phyloP scores from a whole-genome alignment of 2,113 vertebrate species.

The Bungarus multicinctus region DNA sequence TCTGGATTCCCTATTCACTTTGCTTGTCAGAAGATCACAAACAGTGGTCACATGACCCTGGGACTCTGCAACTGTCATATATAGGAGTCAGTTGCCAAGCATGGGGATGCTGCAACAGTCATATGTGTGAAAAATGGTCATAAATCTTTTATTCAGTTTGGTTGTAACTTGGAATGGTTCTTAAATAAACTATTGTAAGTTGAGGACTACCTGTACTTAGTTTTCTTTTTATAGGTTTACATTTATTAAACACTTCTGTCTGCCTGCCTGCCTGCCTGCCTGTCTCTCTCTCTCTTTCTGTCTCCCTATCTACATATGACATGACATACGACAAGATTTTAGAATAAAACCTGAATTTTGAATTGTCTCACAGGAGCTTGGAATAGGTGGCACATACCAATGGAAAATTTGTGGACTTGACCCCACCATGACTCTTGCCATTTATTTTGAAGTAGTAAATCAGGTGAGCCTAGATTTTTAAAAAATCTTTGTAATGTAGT shows the following conservation, averaged over 20 bases:
- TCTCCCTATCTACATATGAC: too few relatives aligned
- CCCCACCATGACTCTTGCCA: constrained; percentile 83
- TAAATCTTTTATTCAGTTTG: neutral
- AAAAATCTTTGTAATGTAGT: neutral
- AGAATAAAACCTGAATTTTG: constrained; percentile 7
- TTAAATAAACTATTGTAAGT: neutral
- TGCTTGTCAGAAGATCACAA: neutral
- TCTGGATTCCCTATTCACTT: neutral
- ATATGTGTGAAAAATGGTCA: neutral
- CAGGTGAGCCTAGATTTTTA: constrained; percentile 74
- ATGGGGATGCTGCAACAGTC: neutral
- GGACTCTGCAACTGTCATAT: neutral
- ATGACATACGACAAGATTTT: neutral
- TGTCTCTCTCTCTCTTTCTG: rapidly evolving
- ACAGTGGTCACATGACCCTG: neutral
- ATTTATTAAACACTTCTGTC: neutral
- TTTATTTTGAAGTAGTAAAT: constrained; percentile 97
- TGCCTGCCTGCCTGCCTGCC: neutral
- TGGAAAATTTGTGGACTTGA: constrained; percentile 94
- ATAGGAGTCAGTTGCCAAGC: neutral
- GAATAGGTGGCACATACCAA: constrained; percentile 88
- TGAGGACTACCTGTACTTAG: neutral
- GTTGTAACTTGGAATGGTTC: neutral
- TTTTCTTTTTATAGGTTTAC: neutral
- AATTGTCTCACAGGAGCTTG: constrained; percentile 80